Evolutionary conservation across 2,797 vertebrate species (phyloP), one percentile per base, ranked within the genome.

Genomic region (Pseudochromis fuscus): DNA sequence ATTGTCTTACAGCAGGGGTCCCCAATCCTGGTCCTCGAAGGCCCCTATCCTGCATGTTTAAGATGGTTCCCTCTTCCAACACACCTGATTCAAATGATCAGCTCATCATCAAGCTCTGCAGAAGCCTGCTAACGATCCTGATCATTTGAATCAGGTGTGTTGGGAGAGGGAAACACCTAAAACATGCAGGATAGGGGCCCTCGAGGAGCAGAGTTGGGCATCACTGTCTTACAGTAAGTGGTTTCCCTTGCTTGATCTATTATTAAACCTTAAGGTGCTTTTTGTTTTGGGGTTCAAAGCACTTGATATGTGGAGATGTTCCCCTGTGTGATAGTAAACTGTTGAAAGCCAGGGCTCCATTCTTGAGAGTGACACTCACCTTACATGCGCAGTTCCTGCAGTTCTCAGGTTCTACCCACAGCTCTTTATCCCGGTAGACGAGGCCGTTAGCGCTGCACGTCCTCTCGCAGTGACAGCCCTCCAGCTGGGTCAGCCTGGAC

Each of bases 401-500:
- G 88, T 96, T 96, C 88, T 98, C 95, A 0, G 96, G 95, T 57
- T 97, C 96, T 16, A 94, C 94, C 97, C 97, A 98, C 30, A 96
- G 94, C 82, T 98, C 96, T 83, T 96, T 95, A 78, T 97, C 95
- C 78, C 96, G 89, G 85, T 96, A 97, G 40, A 96, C 91, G 68
- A 95, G 79, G 49, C 95, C 94, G 56, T 95, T 96, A 81, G 95
- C 94, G 81, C 93, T 95, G 90, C 97, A 98, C 8, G 95, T 97
- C 93, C 95, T 95, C 94, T 98, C 97, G 19, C 97, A 98, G 45
- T 97, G 96, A 91, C 97, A 98, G 76, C 94, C 95, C 88, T 98
- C 97, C 91, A 98, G 75, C 23, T 97, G 96, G 89, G 93, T 96
- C 82, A 98, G 95, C 56, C 97, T 94, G 25, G 95, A 96, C 92